Evolutionary conservation across 2,113 vertebrate species (phyloP), one percentile per base, ranked within the genome.

Genomic region (Jacana jacana): DNA sequence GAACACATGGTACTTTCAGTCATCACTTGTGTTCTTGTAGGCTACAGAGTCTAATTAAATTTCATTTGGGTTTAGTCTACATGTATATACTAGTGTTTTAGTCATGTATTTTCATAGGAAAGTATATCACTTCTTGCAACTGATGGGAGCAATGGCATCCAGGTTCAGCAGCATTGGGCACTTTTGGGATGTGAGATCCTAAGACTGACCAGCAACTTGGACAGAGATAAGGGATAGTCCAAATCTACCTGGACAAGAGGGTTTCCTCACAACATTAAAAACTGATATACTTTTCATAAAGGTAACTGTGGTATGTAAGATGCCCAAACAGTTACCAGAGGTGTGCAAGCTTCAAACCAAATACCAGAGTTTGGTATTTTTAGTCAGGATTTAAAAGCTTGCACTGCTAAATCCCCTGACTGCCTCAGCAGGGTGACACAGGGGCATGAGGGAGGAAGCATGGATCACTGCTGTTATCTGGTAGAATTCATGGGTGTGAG

Each of bases 241-340:
- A 81, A 58, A 28, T 49, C 68, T 72, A 18, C 39, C 65, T n/a
- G 57, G 54, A 51, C 70, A 78, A 83, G 39, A 89, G 76, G 48
- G 15, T 64, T 85, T 88, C 70, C 7, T 42, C 80, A 33, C 42
- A 66, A 40, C 15, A 13, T 81, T 95, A 88, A 97, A 96, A 81
- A 13, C 27, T 84, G 48, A 66, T 92, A 93, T 92, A 35, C 18
- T 57, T 88, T 83, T 88, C 71, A 70, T 85, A 77, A 82, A 87
- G 95, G 48, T n/a, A 91, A 86, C 60, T 81, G 68, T 91, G 61
- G 79, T 65, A 91, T 81, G 44, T 96, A 88, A 72, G 58, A 60
- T 85, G 75, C 55, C 92, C 86, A 81, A 79, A 54, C 25, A 79
- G 55, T 51, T 90, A 97, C 37, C 77, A 95, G 86, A 91, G 60